Evolutionary conservation across 2,888 invertebrate genomes (phyloP), one percentile per base, ranked within the genome.

Genomic region (Lasius platythorax): DNA sequence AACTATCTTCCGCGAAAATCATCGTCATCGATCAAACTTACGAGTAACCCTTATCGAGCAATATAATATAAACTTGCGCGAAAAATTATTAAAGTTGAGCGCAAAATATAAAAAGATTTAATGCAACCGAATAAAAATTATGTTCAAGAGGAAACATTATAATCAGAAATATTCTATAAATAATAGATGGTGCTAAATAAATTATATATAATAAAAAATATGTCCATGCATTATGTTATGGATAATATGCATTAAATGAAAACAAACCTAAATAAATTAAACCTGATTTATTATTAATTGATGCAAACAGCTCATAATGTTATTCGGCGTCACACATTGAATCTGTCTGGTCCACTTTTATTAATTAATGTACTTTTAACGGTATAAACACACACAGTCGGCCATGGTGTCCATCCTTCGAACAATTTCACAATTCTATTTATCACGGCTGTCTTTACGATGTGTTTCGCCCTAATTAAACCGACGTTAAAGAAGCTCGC

Each of bases 381-480:
- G 50, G 28, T 23, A 30, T 28, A 53, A 53, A 53, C n/a, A 53
- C n/a, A 53, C n/a, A 53, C 53, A 76, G 37, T 56, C 40, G 5
- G 12, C 18, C 53, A 58, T 28, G 40, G 40, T n/a, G 8, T 8
- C 11, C 15, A 56, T 66, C 9, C 2, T 15, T 58, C 58, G 23
- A 33, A 72, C 58, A 40, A 58, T 72, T 61, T 23, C 15, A 46
- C 46, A 50, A 6, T 15, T 43, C 6, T 64, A 56, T 79, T 79
- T 72, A 46, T 79, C 58, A 72, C 12, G 33, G 37, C 28, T 46
- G 46, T 73, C 61, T 46, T 12, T 18, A 43, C 70, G 70, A 82
- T 87, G 82, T 78, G 81, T 79, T 81, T 83, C 85, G 79, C 68
- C 66, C 53, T 70, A 68, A 90, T 90, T 85, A 88, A 85, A 74